Evolutionary conservation across 1,140 invertebrate genomes (phyloP), one percentile per base, ranked within the genome.

Genomic region (Tetragonula clypearis): DNA sequence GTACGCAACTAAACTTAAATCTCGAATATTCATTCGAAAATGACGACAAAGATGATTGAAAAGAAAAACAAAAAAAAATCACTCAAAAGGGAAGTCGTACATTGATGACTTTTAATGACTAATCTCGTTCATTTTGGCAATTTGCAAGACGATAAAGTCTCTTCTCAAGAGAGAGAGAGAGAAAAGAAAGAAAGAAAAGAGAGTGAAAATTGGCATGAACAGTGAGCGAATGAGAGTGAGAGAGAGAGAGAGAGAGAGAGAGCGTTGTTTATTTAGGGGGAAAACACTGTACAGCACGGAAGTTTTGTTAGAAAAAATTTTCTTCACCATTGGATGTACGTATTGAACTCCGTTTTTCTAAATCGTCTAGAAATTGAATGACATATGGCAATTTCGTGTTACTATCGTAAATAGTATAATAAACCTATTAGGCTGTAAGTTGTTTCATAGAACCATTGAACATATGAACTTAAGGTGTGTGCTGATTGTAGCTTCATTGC

Each of bases 401-500:
- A 35, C 84, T 91, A 91, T 82, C 75, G 89, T 86, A 89, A 91
- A 92, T 91, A 90, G 86, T 90, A 88, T 93, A 91, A 91, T 92
- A 88, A 88, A 91, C 85, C 90, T 65, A 92, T 88, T 93, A 93
- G 91, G 90, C 87, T 93, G 85, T 93, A 94, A 93, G 92, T 88
- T 91, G 91, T 92, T 92, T 93, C 91, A 92, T 93, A 93, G 92
- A 30, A 90, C 85, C 75, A 93, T 83, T 86, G 87, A 93, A 92
- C 85, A 93, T 93, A 91, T 91, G 87, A 94, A 92, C 85, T 94
- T 94, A 94, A 94, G 94, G 92, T 94, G 92, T 94, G 91, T 94
- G 94, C 94, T 94, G 94, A 93, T 95, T 94, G 91, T 94, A 95
- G 94, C 94, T 93, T 94, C 93, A 91, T 94, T 94, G 92, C 86